Evolutionary conservation across 2,888 invertebrate species (phyloP).

Genomic region (Nudaria mundana): DNA sequence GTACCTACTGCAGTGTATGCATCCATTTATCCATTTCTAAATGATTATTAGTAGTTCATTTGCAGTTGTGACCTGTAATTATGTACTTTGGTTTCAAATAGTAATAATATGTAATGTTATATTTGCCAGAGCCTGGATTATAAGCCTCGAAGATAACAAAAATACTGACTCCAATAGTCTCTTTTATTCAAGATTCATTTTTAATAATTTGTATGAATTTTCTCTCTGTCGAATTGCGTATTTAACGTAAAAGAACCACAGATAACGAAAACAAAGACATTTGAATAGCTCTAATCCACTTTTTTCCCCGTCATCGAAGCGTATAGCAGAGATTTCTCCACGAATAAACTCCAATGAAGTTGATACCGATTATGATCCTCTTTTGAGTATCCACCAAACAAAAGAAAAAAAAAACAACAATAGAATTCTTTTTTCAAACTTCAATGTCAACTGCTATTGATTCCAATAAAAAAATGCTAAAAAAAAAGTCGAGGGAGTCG

Average conservation of each 20-base stretch:
- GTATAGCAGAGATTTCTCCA: conserved; percentile 40
- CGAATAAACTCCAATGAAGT: conserved; percentile 42
- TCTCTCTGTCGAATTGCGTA: too few relatives aligned
- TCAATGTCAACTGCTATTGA: conserved; percentile 37
- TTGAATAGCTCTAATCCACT: background rate
- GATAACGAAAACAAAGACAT: background rate
- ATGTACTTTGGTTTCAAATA: too few relatives aligned
- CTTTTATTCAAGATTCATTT: too few relatives aligned
- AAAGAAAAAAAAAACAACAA: conserved; percentile 43
- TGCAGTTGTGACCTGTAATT: too few relatives aligned
- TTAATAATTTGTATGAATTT: too few relatives aligned
- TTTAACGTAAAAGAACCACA: background rate
- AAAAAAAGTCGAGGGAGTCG: conserved; percentile 51
- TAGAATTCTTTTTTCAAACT: conserved; percentile 32
- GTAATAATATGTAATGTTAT: too few relatives aligned
- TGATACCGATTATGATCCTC: conserved; percentile 57
- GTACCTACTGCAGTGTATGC: too few relatives aligned
- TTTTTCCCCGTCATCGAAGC: conserved; percentile 26
- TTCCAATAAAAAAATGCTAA: conserved; percentile 24
- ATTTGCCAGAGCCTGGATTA: too few relatives aligned
- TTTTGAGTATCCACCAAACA: conserved; percentile 47
- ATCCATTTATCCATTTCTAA: too few relatives aligned
- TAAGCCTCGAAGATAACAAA: too few relatives aligned
- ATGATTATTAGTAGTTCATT: too few relatives aligned
- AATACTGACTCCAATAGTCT: too few relatives aligned